These are phyloP conservation scores for Ondatra zibethicus DNA, from an alignment of 2,113 vertebrate genomes.

Conservation along the genomic window DNA sequence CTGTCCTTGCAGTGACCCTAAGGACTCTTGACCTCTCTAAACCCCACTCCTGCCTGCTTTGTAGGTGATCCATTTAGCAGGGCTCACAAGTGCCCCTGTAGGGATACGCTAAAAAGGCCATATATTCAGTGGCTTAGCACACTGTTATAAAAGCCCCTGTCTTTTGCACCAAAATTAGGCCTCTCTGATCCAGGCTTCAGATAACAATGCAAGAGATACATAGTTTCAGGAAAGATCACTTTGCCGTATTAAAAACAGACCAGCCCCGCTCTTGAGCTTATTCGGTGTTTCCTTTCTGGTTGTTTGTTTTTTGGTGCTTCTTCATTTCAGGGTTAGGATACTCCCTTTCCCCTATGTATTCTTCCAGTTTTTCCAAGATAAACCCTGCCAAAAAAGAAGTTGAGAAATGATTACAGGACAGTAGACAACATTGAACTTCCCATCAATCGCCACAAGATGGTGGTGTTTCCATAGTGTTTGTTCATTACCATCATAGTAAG, in stretches of 20 bases:
- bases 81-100: neutral
- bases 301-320: neutral
- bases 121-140: neutral
- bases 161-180: neutral
- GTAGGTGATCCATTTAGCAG: neutral
- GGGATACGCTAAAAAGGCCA: neutral
- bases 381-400: neutral
- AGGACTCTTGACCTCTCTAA: neutral
- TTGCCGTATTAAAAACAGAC: neutral
- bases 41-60: neutral
- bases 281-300: neutral
- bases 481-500: neutral
- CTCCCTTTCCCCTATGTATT: neutral
- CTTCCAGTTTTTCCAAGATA: neutral
- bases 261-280: neutral
- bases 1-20: neutral
- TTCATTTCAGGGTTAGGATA: neutral
- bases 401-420: neutral
- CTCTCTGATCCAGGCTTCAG: neutral
- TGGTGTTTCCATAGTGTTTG: neutral
- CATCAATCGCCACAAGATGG: slow-evolving; percentile 30
- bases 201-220: neutral
- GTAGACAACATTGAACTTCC: neutral
- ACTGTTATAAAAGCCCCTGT: neutral
- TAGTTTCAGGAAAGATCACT: neutral